phyloP scores from a whole-genome alignment of 1,140 invertebrate species.

The Chrysoperla carnea region DNA sequence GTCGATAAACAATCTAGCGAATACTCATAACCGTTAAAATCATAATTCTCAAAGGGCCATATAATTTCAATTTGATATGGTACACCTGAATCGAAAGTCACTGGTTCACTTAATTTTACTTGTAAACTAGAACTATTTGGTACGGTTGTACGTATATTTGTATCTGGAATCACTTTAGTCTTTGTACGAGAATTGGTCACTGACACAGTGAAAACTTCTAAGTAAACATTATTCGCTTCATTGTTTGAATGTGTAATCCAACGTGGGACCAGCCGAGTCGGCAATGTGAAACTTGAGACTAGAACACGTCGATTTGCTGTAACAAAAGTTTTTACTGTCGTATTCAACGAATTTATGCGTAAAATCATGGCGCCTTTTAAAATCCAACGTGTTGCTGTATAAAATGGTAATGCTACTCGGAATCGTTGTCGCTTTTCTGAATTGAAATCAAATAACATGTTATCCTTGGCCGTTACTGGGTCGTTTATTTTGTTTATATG shows the following conservation, averaged over 20 bases:
- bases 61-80: neutral
- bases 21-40: neutral
- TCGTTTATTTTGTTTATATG: slow-evolving; percentile 1
- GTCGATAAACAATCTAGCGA: neutral
- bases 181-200: neutral
- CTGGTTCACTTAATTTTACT: neutral
- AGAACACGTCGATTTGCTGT: slow-evolving; percentile 17
- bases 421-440: neutral
- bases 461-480: slow-evolving; percentile 1
- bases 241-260: neutral
- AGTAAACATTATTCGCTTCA: neutral
- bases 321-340: slow-evolving; percentile 22
- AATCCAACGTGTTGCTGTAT: slow-evolving; percentile 22
- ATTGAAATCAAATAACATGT: no score
- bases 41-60: neutral
- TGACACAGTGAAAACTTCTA: neutral
- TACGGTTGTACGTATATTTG: neutral
- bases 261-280: slow-evolving; percentile 21
- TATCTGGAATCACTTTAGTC: neutral
- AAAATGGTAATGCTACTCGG: slow-evolving; percentile 18
- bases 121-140: neutral
- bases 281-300: slow-evolving; percentile 23
- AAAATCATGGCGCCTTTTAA: slow-evolving; percentile 17
- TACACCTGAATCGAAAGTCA: neutral
- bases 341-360: slow-evolving; percentile 11